phyloP scores from a whole-genome alignment of 1,140 invertebrate genomes.

The Brachionus paranguensis region DNA sequence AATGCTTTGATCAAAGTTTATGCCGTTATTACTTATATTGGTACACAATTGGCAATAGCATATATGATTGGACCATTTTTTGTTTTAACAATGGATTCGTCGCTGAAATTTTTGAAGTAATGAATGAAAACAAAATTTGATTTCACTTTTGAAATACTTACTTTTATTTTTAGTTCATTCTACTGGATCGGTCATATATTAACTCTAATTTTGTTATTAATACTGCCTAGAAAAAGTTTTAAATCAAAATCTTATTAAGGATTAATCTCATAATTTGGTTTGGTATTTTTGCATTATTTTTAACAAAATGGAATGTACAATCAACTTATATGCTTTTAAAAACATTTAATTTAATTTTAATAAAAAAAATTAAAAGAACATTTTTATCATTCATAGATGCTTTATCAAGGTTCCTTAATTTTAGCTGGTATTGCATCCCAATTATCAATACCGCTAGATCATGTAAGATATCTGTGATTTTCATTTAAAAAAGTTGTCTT shows the following conservation, averaged over 20 bases:
- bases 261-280: conserved; percentile 1
- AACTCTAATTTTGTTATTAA: neutral
- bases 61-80: conserved; percentile 81
- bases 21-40: conserved; percentile 68
- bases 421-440: neutral
- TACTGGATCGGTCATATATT: conserved; percentile 36
- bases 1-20: conserved; percentile 65
- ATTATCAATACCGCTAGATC: neutral
- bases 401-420: neutral
- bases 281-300: neutral
- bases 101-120: conserved; percentile 18
- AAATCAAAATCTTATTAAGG: conserved; percentile 28
- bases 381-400: neutral
- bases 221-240: conserved; percentile 4
- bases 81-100: conserved; percentile 64
- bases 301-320: neutral
- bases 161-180: conserved; percentile 34
- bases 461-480: neutral
- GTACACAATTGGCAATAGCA: conserved; percentile 71
- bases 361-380: neutral
- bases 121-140: neutral
- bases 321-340: neutral
- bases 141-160: neutral
- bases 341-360: neutral
- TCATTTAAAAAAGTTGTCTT: neutral